Percentiles rank a stretch among this genome's conserved stretches.
Evolutionary conservation across 2,113 vertebrate genomes (phyloP).

Genomic region (Sitta europaea): DNA sequence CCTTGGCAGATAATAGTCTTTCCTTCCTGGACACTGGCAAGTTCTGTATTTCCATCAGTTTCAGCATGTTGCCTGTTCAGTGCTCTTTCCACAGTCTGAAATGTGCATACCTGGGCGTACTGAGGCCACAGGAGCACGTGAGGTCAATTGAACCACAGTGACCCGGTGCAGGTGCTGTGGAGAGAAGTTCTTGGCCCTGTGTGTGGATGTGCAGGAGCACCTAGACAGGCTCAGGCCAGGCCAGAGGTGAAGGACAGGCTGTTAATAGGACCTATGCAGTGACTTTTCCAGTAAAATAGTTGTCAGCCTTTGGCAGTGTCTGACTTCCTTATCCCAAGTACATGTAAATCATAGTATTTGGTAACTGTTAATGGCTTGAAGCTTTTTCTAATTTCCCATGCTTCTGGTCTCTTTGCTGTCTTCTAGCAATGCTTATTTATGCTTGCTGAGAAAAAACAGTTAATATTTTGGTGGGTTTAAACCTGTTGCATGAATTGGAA

Average conservation of each 20-base stretch:
- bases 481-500: neutral
- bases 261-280: neutral
- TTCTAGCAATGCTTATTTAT: neutral
- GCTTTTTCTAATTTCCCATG: neutral
- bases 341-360: neutral
- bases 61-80: neutral
- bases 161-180: neutral
- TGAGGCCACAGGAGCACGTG: neutral
- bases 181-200: neutral
- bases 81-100: neutral
- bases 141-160: neutral
- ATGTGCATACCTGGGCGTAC: neutral
- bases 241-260: neutral
- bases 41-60: neutral
- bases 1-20: neutral
- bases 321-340: neutral
- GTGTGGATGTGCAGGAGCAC: neutral
- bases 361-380: neutral
- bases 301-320: neutral
- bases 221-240: neutral
- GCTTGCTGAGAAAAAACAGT: neutral
- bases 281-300: neutral
- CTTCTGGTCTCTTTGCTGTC: neutral
- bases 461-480: neutral
- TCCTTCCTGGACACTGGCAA: neutral